These are phyloP conservation scores for Bicyclus anynana DNA, from an alignment of 1,140 invertebrate species.

Conservation along the genomic window DNA sequence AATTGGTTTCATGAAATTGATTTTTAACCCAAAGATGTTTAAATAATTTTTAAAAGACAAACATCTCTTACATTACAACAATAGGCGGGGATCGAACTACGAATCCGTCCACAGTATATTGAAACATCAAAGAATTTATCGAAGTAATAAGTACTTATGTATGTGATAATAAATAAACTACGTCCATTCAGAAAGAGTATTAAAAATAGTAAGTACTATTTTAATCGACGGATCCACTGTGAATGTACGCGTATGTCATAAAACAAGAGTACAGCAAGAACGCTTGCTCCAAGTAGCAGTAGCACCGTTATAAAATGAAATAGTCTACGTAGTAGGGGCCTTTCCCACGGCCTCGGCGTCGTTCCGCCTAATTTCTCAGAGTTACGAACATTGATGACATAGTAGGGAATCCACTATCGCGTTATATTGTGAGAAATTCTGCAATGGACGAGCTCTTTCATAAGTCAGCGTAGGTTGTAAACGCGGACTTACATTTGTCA, in stretches of 20 bases:
- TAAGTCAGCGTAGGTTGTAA: background rate
- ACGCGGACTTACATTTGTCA: background rate
- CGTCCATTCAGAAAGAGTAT: no score
- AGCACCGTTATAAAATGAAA: constrained; percentile 47
- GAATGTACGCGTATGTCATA: background rate
- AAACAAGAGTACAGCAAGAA: background rate
- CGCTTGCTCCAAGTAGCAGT: constrained; percentile 20
- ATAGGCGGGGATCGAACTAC: no score
- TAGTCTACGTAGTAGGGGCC: constrained; percentile 26
- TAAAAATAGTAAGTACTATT: no score
- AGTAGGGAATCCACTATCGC: constrained; percentile 19
- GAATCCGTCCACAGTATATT: no score
- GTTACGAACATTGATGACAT: constrained; percentile 38
- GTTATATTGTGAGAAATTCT: constrained; percentile 14
- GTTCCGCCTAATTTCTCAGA: constrained; percentile 38
- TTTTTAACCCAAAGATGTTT: no score
- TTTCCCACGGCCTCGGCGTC: constrained; percentile 62
- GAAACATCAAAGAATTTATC: no score
- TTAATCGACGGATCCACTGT: no score
- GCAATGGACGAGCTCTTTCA: background rate
- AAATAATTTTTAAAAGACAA: no score
- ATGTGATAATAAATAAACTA: no score
- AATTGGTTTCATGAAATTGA: no score
- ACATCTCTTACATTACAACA: no score
- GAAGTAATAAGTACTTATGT: no score